phyloP scores from a whole-genome alignment of 1,140 invertebrate genomes.

The Mya arenaria region DNA sequence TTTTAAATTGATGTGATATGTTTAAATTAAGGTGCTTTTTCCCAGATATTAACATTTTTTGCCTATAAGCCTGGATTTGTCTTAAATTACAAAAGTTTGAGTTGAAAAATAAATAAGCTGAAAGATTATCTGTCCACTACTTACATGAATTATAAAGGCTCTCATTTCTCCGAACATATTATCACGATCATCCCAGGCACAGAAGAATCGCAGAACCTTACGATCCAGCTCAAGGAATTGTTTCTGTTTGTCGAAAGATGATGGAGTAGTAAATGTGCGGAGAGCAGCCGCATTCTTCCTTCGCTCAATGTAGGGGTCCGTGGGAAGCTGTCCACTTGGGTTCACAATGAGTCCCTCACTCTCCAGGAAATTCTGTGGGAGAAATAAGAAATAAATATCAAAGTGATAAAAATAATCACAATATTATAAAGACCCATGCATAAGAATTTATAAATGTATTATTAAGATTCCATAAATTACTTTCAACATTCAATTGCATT shows the following conservation, averaged over 20 bases:
- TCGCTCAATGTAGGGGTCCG: conserved; percentile 86
- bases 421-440: no score
- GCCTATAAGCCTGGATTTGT: no score
- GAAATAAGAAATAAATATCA: not conserved
- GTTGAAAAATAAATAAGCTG: no score
- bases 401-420: no score
- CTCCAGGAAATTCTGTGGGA: conserved; percentile 87
- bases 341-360: conserved; percentile 91
- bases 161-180: conserved; percentile 86
- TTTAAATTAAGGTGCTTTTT: not conserved
- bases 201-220: conserved; percentile 86
- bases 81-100: no score
- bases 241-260: conserved; percentile 79
- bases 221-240: conserved; percentile 82
- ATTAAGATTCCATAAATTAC: no score
- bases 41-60: no score
- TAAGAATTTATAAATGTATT: no score
- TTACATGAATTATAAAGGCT: conserved; percentile 81
- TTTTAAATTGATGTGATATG: not conserved
- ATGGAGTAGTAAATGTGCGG: conserved; percentile 77
- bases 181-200: conserved; percentile 89
- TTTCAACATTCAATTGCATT: no score
- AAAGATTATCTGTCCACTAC: conserved; percentile 48
- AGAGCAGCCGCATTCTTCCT: conserved; percentile 75
- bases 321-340: conserved; percentile 86